A percentile compares a stretch with the other conserved stretches of the same genome.
phyloP scores from a whole-genome alignment of 2,113 vertebrate genomes.

The Marcusenius ussheri region DNA sequence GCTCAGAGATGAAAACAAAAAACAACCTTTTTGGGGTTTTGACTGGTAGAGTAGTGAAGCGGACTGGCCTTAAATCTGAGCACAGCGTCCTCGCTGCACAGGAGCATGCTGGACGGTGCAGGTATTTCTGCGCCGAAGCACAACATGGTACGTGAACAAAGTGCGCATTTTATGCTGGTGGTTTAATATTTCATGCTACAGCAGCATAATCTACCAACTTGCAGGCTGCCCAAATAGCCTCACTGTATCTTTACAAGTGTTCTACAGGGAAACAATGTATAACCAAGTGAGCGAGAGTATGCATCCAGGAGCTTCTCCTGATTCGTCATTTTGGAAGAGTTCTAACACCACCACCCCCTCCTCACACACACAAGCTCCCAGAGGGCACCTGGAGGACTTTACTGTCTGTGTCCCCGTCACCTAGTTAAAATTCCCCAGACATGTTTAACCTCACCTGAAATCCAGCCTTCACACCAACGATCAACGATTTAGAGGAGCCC shows the following conservation, averaged over 20 bases:
- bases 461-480: neutral
- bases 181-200: slow-evolving; percentile 1
- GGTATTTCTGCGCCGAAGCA: neutral
- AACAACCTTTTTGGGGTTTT: neutral
- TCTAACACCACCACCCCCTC: neutral
- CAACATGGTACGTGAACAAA: neutral
- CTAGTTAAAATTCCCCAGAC: neutral
- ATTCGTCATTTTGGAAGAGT: neutral
- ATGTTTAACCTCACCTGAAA: neutral
- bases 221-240: neutral
- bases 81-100: neutral
- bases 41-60: neutral
- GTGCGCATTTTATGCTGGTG: neutral
- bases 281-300: neutral
- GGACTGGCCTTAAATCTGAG: slow-evolving; percentile 21
- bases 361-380: neutral
- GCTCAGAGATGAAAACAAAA: slow-evolving; percentile 12
- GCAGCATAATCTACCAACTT: neutral
- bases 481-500: neutral
- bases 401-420: neutral
- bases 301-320: neutral
- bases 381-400: neutral
- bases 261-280: neutral
- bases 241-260: neutral
- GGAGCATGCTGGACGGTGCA: neutral